Conservation (phyloP, 2,113 vertebrate genomes). For the Archocentrus centrarchus region DNA sequence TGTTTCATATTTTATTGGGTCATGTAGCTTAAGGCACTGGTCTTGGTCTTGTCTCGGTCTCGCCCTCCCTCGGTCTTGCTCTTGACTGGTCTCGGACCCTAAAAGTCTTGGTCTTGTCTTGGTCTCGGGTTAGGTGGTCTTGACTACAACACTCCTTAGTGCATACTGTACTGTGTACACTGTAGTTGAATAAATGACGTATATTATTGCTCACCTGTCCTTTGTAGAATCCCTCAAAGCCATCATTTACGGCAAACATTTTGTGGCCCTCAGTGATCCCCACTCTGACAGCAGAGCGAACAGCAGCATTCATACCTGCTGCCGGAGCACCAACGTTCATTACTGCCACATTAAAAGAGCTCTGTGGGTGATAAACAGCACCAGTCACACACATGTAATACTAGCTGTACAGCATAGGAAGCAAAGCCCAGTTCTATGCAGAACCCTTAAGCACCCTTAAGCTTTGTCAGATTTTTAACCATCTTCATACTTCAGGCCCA, state of each 20-base stretch:
- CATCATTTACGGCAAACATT: conserved; percentile 93
- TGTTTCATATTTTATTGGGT: too few species aligned
- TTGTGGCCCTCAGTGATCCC: conserved; percentile 95
- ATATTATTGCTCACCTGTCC: conserved; percentile 86
- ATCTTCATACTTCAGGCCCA: neutral
- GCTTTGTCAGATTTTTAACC: neutral
- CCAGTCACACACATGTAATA: conserved; percentile 1
- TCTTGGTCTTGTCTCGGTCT: too few species aligned
- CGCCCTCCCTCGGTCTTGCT: too few species aligned
- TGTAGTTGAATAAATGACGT: neutral
- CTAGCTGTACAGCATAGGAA: neutral
- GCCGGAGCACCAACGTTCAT: conserved; percentile 95
- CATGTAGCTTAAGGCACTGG: too few species aligned
- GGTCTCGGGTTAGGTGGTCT: too few species aligned
- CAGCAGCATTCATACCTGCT: conserved; percentile 96
- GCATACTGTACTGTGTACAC: neutral
- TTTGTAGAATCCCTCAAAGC: conserved; percentile 93
- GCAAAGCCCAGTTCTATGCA: neutral
- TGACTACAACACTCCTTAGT: too few species aligned
- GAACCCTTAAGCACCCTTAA: neutral
- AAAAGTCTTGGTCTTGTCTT: too few species aligned
- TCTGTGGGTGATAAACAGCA: conserved; percentile 61
- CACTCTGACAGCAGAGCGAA: conserved; percentile 92
- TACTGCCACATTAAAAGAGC: conserved; percentile 90
- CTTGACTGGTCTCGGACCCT: too few species aligned